phyloP scores from a whole-genome alignment of 2,888 invertebrate species.

The Apotomis turbidana region DNA sequence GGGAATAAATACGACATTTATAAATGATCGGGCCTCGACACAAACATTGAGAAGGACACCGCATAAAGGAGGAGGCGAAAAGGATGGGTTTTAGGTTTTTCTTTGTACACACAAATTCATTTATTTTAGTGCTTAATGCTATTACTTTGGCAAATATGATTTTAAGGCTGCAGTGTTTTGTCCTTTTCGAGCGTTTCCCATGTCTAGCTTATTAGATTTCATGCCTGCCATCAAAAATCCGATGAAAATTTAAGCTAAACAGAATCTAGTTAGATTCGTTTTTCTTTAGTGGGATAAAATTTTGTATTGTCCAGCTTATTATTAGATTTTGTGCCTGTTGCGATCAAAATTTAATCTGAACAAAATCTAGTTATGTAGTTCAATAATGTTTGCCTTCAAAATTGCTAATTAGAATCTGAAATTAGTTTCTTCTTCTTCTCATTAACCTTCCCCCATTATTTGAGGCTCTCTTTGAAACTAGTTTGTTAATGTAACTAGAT shows the following conservation, averaged over 20 bases:
- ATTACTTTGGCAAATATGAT: background rate
- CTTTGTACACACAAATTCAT: constrained; percentile 43
- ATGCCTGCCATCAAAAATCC: background rate
- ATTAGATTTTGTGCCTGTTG: too few relatives aligned
- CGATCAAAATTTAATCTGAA: too few relatives aligned
- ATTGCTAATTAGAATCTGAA: too few relatives aligned
- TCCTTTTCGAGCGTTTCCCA: background rate
- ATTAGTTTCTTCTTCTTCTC: too few relatives aligned
- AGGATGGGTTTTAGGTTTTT: constrained; percentile 49
- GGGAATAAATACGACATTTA: constrained; percentile 74
- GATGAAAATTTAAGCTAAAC: background rate
- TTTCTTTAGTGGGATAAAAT: too few relatives aligned
- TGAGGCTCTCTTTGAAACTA: too few relatives aligned
- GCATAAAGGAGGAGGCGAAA: constrained; percentile 55
- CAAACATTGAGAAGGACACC: constrained; percentile 67
- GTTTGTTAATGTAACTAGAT: too few relatives aligned
- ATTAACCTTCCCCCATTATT: too few relatives aligned
- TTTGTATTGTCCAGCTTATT: too few relatives aligned
- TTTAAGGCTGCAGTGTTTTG: background rate
- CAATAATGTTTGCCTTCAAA: too few relatives aligned
- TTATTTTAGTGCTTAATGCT: constrained; percentile 4
- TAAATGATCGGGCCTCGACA: constrained; percentile 66
- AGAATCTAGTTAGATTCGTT: background rate
- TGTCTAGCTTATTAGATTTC: background rate
- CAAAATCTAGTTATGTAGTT: too few relatives aligned